Evolutionary conservation across 2,797 vertebrate species (phyloP), one percentile per base, ranked within the genome.

Genomic region (Odontamblyopus lacepedii): DNA sequence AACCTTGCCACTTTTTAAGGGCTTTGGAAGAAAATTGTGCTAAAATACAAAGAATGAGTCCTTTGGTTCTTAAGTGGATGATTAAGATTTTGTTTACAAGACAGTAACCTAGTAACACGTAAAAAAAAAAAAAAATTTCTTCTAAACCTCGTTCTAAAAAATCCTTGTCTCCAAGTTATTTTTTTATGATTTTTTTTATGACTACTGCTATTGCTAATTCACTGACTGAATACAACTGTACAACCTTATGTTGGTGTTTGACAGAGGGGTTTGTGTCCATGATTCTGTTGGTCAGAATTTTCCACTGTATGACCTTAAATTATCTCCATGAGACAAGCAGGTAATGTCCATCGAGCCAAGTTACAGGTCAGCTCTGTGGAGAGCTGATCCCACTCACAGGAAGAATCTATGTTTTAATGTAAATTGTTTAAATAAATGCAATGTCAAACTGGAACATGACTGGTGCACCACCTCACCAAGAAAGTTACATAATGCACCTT

Each of bases 41-140:
- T 61, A 50, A 2, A 79, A 78, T 69, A 50, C 69, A 66, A 76
- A 77, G 48, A 12, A n/a, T 77, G 63, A 73, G 50, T 83, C 66
- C 72, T 69, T 73, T 60, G n/a, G n/a, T 29, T 66, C 62, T 83
- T 53, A 74, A 83, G 63, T 63, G 56, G 23, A 63, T 71, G 78
- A 84, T 70, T 71, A 79, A 72, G 76, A 83, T 69, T 72, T 74
- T 79, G 75, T 88, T 85, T 79, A 77, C 71, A 65, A 56, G 81
- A 76, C 72, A 76, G 60, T 51, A 69, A 68, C 76, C 69, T 62
- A 48, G 66, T 71, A 80, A 83, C 65, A 73, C 76, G 69, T 41
- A 60, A 68, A n/a, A n/a, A n/a, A n/a, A n/a, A n/a, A n/a, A n/a
- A n/a, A n/a, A n/a, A n/a, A 12, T 29, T 29, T 59, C 56, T 59